A percentile compares a stretch with the other conserved stretches of the same genome.
These are phyloP conservation scores for Carcinoscorpius rotundicauda DNA, from an alignment of 1,140 invertebrate species.

Conservation along the genomic window DNA sequence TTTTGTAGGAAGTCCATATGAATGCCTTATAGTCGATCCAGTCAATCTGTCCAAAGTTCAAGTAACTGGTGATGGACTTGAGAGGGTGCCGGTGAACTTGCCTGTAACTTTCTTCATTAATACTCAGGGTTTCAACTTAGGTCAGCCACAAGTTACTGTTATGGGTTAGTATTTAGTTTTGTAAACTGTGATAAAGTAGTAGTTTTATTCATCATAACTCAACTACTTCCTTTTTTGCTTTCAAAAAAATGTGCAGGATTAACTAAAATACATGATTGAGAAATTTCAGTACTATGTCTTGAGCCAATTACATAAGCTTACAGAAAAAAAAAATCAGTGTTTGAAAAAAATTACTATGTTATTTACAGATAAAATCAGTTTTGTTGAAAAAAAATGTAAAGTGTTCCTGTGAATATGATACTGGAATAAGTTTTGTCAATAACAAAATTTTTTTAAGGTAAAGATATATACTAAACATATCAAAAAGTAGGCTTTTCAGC, in stretches of 20 bases:
- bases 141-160: constrained; percentile 54
- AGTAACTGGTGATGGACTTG: constrained; percentile 62
- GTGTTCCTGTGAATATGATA: too few species aligned
- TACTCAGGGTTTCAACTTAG: constrained; percentile 48
- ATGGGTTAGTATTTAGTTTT: constrained; percentile 25
- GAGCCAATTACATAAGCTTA: too few species aligned
- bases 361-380: too few species aligned
- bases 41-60: constrained; percentile 58
- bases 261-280: neutral
- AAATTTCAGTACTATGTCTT: neutral
- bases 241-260: neutral
- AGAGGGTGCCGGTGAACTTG: constrained; percentile 82
- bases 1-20: constrained; percentile 49
- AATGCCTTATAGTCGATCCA: constrained; percentile 54
- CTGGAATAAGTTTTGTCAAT: too few species aligned
- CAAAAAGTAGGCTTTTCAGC: too few species aligned
- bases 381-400: too few species aligned
- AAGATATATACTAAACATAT: too few species aligned
- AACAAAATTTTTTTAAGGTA: too few species aligned
- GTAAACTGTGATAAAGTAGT: constrained; percentile 2
- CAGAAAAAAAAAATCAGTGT: too few species aligned
- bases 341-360: too few species aligned
- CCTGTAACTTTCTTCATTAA: constrained; percentile 74
- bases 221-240: too few species aligned
- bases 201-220: neutral